Percentiles rank a stretch among this genome's conserved stretches.
Evolutionary conservation across 92 coral and sea anemone genomes (phyloP).

Genomic region (Phenganax subtilis): DNA sequence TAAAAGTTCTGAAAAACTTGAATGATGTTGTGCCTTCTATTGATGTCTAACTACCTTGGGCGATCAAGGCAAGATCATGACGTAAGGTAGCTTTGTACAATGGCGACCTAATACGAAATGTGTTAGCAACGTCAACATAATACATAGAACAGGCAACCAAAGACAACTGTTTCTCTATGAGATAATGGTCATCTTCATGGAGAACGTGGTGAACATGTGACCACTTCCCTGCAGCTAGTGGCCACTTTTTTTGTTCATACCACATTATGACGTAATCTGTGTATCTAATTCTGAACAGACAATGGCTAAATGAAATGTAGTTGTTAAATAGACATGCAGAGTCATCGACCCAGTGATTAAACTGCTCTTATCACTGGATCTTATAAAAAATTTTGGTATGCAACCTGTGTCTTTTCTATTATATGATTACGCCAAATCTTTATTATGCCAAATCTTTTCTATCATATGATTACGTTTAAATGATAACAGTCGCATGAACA

Average conservation of each 20-base stretch:
- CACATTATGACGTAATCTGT: constrained; percentile 55
- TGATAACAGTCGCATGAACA: too few relatives aligned
- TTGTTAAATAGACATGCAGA: constrained; percentile 33
- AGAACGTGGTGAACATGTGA: constrained; percentile 64
- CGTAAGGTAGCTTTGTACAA: constrained; percentile 73
- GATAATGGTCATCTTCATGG: constrained; percentile 78
- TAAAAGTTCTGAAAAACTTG: constrained; percentile 76
- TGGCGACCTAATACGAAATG: constrained; percentile 67
- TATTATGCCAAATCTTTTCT: too few relatives aligned
- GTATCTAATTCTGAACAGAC: constrained; percentile 49
- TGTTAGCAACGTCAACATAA: constrained; percentile 20
- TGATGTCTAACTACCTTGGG: constrained; percentile 75
- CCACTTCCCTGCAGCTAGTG: not conserved
- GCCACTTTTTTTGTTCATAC: too few relatives aligned
- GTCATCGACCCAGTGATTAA: too few relatives aligned
- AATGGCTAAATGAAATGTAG: constrained; percentile 19
- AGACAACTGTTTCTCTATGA: constrained; percentile 87
- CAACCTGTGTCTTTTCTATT: too few relatives aligned
- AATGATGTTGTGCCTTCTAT: constrained; percentile 99
- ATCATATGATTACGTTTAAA: too few relatives aligned
- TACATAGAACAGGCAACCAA: constrained; percentile 57
- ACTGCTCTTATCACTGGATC: too few relatives aligned
- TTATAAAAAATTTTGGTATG: too few relatives aligned
- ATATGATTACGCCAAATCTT: too few relatives aligned
- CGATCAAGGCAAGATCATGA: constrained; percentile 82